phyloP scores from a whole-genome alignment of 2,888 invertebrate species.

The Bimastos eiseni region DNA sequence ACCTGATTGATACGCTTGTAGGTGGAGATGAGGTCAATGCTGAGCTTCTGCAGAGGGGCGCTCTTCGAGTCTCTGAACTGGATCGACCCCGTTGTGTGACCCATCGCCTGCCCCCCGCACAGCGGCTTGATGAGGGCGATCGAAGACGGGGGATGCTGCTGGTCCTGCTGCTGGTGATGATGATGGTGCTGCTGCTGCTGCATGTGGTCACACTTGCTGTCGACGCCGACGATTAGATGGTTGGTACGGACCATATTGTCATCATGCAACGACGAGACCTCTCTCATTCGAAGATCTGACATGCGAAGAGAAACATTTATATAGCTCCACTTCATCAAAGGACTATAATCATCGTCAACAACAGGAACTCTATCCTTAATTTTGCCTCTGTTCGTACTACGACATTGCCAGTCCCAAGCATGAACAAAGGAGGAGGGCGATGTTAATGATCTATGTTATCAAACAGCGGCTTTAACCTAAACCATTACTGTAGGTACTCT shows the following conservation, averaged over 20 bases:
- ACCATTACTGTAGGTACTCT: too few species aligned
- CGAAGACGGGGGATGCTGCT: not conserved
- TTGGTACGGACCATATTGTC: conserved; percentile 21
- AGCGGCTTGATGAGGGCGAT: not conserved
- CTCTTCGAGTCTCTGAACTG: conserved; percentile 53
- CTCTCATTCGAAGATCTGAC: not conserved
- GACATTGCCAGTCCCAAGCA: too few species aligned
- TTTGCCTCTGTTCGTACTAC: too few species aligned
- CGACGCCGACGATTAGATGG: conserved; percentile 1
- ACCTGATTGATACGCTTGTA: conserved; percentile 99
- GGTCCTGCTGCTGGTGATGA: not conserved
- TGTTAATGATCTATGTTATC: too few species aligned
- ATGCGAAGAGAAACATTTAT: not conserved
- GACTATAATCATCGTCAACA: too few species aligned
- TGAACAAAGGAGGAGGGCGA: too few species aligned
- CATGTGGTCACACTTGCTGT: conserved; percentile 20
- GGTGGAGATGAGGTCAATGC: conserved; percentile 99
- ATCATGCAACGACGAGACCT: not conserved
- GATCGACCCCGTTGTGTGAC: not conserved
- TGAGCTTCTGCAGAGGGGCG: conserved; percentile 87
- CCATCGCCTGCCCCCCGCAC: not conserved
- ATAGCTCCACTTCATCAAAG: not conserved
- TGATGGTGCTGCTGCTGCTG: not conserved
- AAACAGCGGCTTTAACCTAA: too few species aligned
- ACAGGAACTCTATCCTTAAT: too few species aligned